Conservation (phyloP, 2,888 invertebrate genomes). For the Teleogryllus oceanicus region DNA sequence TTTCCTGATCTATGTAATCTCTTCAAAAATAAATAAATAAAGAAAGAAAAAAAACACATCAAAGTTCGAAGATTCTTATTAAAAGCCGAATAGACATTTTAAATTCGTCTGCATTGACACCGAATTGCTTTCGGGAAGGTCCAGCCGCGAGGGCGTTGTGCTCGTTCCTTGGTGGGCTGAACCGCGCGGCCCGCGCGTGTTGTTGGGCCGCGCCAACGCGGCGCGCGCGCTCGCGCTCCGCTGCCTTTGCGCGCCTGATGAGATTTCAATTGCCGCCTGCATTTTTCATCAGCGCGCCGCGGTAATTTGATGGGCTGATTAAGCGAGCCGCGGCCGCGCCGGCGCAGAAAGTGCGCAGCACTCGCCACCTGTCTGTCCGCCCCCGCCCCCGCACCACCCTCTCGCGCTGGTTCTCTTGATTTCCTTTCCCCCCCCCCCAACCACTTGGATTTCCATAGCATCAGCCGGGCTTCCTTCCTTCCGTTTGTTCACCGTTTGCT, state of each 20-base stretch:
- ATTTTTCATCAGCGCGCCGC: slow-evolving; percentile 20
- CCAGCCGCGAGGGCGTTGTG: too few species aligned
- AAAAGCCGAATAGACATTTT: too few species aligned
- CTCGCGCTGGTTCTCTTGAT: neutral
- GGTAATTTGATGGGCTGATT: slow-evolving; percentile 21
- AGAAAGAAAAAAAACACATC: too few species aligned
- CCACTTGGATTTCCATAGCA: neutral
- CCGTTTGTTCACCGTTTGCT: too few species aligned
- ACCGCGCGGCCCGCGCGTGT: neutral
- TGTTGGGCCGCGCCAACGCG: neutral
- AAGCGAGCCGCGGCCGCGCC: neutral
- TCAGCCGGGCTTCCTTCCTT: neutral
- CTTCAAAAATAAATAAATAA: too few species aligned
- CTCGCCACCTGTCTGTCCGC: neutral
- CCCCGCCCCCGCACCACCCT: neutral
- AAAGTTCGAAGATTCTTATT: too few species aligned
- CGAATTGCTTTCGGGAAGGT: too few species aligned
- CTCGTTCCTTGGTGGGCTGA: too few species aligned
- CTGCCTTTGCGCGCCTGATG: slow-evolving; percentile 18
- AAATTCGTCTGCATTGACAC: too few species aligned
- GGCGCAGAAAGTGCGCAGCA: neutral
- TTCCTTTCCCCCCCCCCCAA: neutral
- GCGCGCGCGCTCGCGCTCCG: neutral
- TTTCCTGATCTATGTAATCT: too few species aligned
- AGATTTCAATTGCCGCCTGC: slow-evolving; percentile 23